Base-by-base conservation (phyloP, 2,113 vertebrate species). In the Prionailurus viverrinus region DNA sequence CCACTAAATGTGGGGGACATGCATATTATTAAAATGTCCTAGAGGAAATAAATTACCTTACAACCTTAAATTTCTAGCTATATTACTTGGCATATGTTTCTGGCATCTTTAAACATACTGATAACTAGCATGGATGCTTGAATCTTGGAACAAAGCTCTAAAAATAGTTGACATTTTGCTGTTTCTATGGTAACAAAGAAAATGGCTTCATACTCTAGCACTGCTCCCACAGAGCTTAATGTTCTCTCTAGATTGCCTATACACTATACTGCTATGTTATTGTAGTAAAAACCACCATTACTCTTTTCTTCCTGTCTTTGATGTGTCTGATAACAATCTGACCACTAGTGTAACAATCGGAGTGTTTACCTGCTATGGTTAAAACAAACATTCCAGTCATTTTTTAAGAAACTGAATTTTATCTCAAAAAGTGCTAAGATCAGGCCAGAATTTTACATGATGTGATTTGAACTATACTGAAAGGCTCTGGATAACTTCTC, bases 151-250 rank as follows among this genome's bases (percentile, higher is more conserved):
- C 95, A 94, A 90, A 94, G 69, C 74, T 97, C 98, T 98, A 98
- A 98, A 98, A 98, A 98, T 98, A 98, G 97, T 97, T 98, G 97
- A 98, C 91, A 98, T 98, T 98, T 98, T 98, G 39, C 94, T 94
- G 97, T 98, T 98, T 98, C 98, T 98, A 98, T 98, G 98, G 97
- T 97, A 98, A 98, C 98, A 97, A 96, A 96, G 97, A 98, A 98
- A 98, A 98, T 96, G 95, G 96, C 96, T 97, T 98, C 96, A 92
- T 53, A 97, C 80, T 96, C 86, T 90, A 96, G 88, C 82, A 36
- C 48, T 81, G 91, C 69, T 97, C 97, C 97, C 89, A 95, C 91
- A 68, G 95, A 97, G 94, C 89, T 94, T 97, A 98, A 97, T 97
- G 95, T 91, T 95, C 79, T 96, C 41, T 95, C 91, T 95, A 92